These are phyloP conservation scores for Pangasius larnaudii DNA, from an alignment of 2,797 vertebrate genomes.

Conservation along the genomic window DNA sequence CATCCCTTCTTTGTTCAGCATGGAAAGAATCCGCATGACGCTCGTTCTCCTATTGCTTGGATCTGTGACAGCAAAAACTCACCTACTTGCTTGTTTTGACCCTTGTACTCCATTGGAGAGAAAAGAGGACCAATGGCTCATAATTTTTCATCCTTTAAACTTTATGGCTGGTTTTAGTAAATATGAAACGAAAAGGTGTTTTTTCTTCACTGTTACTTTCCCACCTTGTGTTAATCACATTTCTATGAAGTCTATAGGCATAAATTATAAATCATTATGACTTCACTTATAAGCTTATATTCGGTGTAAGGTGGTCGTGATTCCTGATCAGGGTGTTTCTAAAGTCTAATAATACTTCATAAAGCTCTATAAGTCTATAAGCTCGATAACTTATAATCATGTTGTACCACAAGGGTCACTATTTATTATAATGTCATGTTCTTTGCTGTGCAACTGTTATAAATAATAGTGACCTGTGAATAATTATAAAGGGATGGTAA, in stretches of 20 bases:
- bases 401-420: no score
- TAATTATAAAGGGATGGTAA: no score
- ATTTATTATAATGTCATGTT: no score
- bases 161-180: background rate
- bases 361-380: no score
- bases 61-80: background rate
- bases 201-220: background rate
- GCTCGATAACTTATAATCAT: no score
- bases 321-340: no score
- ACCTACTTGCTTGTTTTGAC: background rate
- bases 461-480: no score
- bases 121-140: background rate
- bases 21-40: conserved; percentile 64
- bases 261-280: background rate
- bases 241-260: background rate
- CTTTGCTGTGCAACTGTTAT: no score
- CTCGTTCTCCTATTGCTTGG: conserved; percentile 49
- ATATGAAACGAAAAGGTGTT: background rate
- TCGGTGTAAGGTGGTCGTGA: no score
- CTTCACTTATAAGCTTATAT: no score
- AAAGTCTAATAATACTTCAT: no score
- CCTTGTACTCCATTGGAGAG: background rate
- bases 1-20: conserved; percentile 56
- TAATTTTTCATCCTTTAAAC: background rate
- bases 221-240: background rate